Base-by-base conservation (phyloP, 1,140 invertebrate genomes). In the Thaumetopoea pityocampa region DNA sequence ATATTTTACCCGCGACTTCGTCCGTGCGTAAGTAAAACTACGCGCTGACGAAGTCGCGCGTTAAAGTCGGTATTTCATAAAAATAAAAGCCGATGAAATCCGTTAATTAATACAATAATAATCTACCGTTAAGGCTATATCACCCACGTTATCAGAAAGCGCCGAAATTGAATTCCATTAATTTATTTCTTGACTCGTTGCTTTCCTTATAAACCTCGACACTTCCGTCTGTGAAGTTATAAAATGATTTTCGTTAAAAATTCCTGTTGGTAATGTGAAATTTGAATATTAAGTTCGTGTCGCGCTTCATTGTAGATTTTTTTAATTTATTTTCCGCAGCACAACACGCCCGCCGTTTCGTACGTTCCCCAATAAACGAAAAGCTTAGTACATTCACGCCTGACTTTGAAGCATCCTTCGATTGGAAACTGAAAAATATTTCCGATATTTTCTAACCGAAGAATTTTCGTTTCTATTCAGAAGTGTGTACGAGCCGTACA, bases 341-440 rank as follows among this genome's bases (percentile, higher is more conserved):
- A 38, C 30, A 38, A 41, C 45, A 49, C 33, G 28, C 28, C 26
- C 12, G 46, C 44, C 40, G 43, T 32, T 52, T 53, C 50, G 40
- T 52, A 54, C 51, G 50, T 62, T 51, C 43, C 32, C 48, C 42
- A 58, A 62, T 66, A 62, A 62, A 66, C 50, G 56, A 62, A 62
- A 61, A 54, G 53, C 51, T 63, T 64, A 62, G 61, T 67, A 59
- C 49, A 49, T 48, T 64, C 53, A 61, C 54, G 54, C 54, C 47
- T 58, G 53, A 63, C 55, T 56, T 59, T 62, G 61, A 64, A 61
- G 51, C 51, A 59, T 64, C 50, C 42, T 54, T 51, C 54, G 45
- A 59, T 57, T 59, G 52, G 52, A 64, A 62, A 68, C 54, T 62
- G 55, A 48, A 57, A 62, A 67, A 57, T 60, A 67, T 63, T 67